Percentiles rank a stretch among this genome's conserved stretches.
Conservation (phyloP, 2,888 invertebrate genomes). For the Maniola hyperantus region DNA sequence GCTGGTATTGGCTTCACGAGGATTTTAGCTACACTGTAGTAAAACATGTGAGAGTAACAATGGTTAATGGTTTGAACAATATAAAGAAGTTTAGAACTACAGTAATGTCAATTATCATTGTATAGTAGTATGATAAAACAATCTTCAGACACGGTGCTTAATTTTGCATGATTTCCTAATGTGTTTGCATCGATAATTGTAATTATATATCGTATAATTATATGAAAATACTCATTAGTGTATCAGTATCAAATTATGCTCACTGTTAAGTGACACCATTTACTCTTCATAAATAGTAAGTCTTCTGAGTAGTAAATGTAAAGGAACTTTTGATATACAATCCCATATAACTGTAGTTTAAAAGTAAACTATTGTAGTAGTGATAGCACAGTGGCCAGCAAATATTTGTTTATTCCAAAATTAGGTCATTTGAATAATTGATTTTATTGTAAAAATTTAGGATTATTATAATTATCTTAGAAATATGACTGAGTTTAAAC, state of each 20-base stretch:
- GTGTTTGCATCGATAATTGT: conserved; percentile 29
- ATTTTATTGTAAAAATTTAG: conserved; percentile 5
- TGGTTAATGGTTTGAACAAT: conserved; percentile 28
- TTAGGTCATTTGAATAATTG: background rate
- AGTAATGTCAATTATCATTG: conserved; percentile 45
- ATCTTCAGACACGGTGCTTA: conserved; percentile 40
- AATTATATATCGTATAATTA: conserved; percentile 24
- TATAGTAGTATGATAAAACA: conserved; percentile 33
- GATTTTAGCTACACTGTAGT: conserved; percentile 94
- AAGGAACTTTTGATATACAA: conserved; percentile 14
- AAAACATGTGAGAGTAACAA: conserved; percentile 17
- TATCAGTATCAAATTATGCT: conserved; percentile 29
- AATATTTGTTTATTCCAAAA: conserved; percentile 6
- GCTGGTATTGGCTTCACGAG: conserved; percentile 96
- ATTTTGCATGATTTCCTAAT: conserved; percentile 32
- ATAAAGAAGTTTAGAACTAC: conserved; percentile 30
- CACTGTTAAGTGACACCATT: conserved; percentile 24
- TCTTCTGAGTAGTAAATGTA: conserved; percentile 12
- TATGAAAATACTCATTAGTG: conserved; percentile 38
- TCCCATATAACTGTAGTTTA: background rate
- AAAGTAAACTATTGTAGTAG: conserved; percentile 6
- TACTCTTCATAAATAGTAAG: conserved; percentile 3
- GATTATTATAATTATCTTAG: conserved; percentile 23
- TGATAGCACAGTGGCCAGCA: conserved; percentile 21
- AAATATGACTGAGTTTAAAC: conserved; percentile 26